These are phyloP conservation scores for Eurytoma californica DNA, from an alignment of 2,888 invertebrate genomes.

Conservation along the genomic window DNA sequence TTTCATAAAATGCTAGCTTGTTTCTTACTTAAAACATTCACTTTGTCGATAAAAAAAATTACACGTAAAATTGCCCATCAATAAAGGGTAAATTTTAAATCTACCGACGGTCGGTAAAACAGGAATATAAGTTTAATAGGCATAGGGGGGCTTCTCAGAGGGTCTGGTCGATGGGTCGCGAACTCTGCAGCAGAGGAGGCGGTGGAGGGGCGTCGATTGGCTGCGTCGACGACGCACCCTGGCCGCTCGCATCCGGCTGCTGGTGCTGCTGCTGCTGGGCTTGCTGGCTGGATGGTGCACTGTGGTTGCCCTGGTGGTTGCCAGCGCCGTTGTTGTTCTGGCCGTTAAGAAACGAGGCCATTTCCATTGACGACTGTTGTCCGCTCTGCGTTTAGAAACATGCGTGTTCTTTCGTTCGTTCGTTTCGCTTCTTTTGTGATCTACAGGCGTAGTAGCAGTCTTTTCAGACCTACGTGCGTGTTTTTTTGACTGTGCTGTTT, in stretches of 20 bases:
- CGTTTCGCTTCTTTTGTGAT: conserved; percentile 74
- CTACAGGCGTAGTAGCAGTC: conserved; percentile 70
- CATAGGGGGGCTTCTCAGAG: conserved; percentile 12
- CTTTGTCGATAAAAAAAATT: too few relatives aligned
- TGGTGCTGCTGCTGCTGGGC: conserved; percentile 27
- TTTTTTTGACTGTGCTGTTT: conserved; percentile 34
- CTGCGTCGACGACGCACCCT: neutral
- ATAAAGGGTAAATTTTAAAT: neutral
- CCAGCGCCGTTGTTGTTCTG: conserved; percentile 73
- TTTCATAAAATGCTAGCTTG: too few relatives aligned
- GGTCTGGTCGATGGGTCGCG: conserved; percentile 31
- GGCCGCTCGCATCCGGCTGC: conserved; percentile 21
- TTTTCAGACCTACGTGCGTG: conserved; percentile 70
- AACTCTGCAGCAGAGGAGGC: conserved; percentile 39
- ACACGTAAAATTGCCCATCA: neutral
- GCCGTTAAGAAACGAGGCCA: conserved; percentile 74
- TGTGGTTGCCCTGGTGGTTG: conserved; percentile 48
- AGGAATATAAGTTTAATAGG: neutral
- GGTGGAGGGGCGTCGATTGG: conserved; percentile 6
- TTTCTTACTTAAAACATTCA: too few relatives aligned
- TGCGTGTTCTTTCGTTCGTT: conserved; percentile 69
- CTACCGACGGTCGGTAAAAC: neutral
- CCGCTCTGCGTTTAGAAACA: conserved; percentile 74
- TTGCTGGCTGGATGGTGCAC: neutral
- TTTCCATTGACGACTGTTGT: conserved; percentile 74